phyloP scores from a whole-genome alignment of 2,888 invertebrate genomes.

The Zygothrica quintamaculata region DNA sequence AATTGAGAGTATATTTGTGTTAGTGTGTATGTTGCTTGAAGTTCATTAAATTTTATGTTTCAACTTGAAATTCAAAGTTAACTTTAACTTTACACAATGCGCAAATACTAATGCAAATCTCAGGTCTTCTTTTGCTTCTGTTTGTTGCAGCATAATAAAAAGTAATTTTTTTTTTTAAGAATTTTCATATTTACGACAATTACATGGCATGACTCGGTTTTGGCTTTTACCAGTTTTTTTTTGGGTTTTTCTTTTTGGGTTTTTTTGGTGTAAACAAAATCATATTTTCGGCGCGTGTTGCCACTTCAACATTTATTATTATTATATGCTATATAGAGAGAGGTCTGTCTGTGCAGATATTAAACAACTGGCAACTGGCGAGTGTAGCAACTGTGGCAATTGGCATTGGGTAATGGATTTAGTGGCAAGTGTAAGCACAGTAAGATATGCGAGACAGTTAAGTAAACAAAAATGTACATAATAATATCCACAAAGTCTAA shows the following conservation, averaged over 20 bases:
- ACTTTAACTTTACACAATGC: conserved; percentile 31
- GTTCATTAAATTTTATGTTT: conserved; percentile 73
- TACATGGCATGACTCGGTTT: background rate
- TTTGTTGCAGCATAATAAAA: conserved; percentile 62
- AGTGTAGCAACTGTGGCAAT: conserved; percentile 13
- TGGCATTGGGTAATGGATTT: conserved; percentile 40
- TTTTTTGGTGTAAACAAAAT: conserved; percentile 23
- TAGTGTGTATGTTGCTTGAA: conserved; percentile 45
- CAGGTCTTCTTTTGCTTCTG: conserved; percentile 37
- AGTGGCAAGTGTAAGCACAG: conserved; percentile 2
- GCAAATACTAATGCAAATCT: conserved; percentile 52
- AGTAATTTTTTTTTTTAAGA: conserved; percentile 46
- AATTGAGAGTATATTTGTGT: no score
- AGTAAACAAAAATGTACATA: conserved; percentile 23
- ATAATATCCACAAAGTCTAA: conserved; percentile 41
- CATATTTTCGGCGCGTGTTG: conserved; percentile 53
- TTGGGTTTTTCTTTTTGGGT: background rate
- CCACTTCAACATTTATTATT: conserved; percentile 38
- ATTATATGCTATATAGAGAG: no score
- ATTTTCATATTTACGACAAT: conserved; percentile 54
- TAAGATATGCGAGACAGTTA: conserved; percentile 1
- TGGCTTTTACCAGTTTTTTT: conserved; percentile 26
- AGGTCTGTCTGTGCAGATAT: no score
- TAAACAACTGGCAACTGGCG: no score
- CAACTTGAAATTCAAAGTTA: conserved; percentile 55